These are phyloP conservation scores for Drosophila suboccidentalis DNA, from an alignment of 2,888 invertebrate genomes.

Conservation along the genomic window DNA sequence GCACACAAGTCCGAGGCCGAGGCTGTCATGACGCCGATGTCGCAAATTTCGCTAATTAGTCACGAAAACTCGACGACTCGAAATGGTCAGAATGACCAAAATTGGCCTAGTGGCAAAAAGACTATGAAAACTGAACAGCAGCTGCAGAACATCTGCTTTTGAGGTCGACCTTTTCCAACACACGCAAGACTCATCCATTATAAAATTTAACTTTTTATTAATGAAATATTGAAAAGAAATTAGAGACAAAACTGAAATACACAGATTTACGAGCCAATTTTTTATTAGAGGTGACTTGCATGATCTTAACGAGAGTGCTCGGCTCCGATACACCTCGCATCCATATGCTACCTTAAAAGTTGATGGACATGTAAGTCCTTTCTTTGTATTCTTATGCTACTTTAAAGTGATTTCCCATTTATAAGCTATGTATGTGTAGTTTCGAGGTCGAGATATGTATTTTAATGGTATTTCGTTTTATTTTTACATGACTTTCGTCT, in stretches of 20 bases:
- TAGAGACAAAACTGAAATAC: neutral
- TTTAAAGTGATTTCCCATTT: conserved; percentile 25
- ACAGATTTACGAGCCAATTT: neutral
- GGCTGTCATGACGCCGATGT: conserved; percentile 42
- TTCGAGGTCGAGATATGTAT: conserved; percentile 40
- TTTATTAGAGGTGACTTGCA: conserved; percentile 1
- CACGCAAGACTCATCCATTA: conserved; percentile 1
- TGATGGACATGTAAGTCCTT: conserved; percentile 5
- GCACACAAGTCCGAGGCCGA: conserved; percentile 20
- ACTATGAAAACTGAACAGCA: conserved; percentile 25
- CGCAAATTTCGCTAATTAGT: conserved; percentile 74
- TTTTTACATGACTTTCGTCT: conserved; percentile 50
- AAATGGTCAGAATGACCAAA: conserved; percentile 69
- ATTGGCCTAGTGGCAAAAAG: conserved; percentile 50
- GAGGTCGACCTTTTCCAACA: conserved; percentile 23
- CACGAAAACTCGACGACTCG: conserved; percentile 61
- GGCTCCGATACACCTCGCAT: neutral
- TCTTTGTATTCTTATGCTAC: neutral
- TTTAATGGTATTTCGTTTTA: conserved; percentile 48
- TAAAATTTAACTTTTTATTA: neutral
- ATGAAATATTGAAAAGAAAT: conserved; percentile 10
- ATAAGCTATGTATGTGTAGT: conserved; percentile 10
- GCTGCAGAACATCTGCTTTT: conserved; percentile 46
- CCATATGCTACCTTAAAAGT: conserved; percentile 33
- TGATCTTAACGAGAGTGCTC: neutral